Conservation (phyloP, 1,140 invertebrate genomes). For the Berghia stephanieae region DNA sequence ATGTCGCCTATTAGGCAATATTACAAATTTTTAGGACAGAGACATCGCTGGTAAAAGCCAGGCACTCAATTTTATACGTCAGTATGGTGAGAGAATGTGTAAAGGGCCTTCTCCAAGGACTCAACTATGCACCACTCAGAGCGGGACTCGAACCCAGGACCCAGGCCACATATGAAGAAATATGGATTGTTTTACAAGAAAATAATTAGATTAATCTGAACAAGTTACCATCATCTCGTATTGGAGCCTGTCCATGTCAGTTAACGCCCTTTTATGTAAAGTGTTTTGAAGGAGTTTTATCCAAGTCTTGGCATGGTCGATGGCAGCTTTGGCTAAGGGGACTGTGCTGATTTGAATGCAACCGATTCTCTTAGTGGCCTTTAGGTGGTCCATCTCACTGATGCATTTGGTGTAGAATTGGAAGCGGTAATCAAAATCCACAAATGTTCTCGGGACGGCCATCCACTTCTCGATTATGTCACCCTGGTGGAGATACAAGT, state of each 20-base stretch:
- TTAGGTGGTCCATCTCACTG: slow-evolving; percentile 69
- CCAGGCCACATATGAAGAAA: too few species aligned
- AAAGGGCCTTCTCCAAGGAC: too few species aligned
- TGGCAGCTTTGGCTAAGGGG: slow-evolving; percentile 58
- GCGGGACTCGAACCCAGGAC: too few species aligned
- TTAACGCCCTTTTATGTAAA: slow-evolving; percentile 64
- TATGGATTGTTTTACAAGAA: too few species aligned
- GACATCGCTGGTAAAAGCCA: too few species aligned
- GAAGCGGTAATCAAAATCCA: slow-evolving; percentile 84
- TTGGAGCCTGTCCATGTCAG: slow-evolving; percentile 50
- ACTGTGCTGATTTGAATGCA: slow-evolving; percentile 60
- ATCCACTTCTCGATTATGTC: slow-evolving; percentile 75
- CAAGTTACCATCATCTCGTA: slow-evolving; percentile 58
- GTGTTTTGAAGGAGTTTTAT: slow-evolving; percentile 56
- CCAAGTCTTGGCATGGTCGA: slow-evolving; percentile 63
- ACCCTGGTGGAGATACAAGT: slow-evolving; percentile 5
- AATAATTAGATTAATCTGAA: neutral
- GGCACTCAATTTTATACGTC: too few species aligned
- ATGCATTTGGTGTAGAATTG: slow-evolving; percentile 81
- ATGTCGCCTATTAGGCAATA: too few species aligned
- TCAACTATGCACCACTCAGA: too few species aligned
- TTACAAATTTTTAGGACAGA: too few species aligned
- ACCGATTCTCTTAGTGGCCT: slow-evolving; percentile 59
- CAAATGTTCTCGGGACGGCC: slow-evolving; percentile 75
- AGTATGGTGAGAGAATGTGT: too few species aligned